Conservation (phyloP, 2,797 vertebrate genomes). For the Gymnoscopelus braueri region DNA sequence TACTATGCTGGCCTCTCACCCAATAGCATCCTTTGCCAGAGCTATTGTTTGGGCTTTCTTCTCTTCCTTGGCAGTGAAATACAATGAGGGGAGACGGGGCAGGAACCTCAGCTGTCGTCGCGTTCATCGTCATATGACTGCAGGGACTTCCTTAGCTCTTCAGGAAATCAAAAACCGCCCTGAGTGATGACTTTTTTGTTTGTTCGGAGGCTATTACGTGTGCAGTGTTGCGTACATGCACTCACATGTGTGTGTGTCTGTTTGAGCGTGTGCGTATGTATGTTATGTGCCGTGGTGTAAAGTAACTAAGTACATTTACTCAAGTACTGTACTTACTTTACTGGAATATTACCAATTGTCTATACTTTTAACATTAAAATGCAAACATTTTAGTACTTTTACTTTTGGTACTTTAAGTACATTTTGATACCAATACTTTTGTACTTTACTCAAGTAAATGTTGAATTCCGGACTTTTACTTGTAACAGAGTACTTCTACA, state of each 20-base stretch:
- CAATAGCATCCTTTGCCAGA: conserved; percentile 17
- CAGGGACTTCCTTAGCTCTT: conserved; percentile 66
- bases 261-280: conserved; percentile 4
- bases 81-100: conserved; percentile 71
- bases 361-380: too few relatives aligned
- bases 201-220: conserved; percentile 25
- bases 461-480: too few relatives aligned
- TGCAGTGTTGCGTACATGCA: background rate
- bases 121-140: conserved; percentile 55
- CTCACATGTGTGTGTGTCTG: conserved; percentile 11
- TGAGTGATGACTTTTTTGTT: conserved; percentile 39
- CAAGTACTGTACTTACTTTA: too few relatives aligned
- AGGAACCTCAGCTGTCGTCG: conserved; percentile 46
- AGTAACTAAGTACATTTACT: too few relatives aligned
- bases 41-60: conserved; percentile 53
- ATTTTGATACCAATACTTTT: too few relatives aligned
- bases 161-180: conserved; percentile 62
- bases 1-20: conserved; percentile 37
- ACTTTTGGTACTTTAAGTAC: too few relatives aligned
- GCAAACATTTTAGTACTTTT: too few relatives aligned
- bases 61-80: conserved; percentile 41
- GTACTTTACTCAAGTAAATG: too few relatives aligned
- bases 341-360: too few relatives aligned
- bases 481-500: too few relatives aligned
- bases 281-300: background rate